phyloP scores from a whole-genome alignment of 2,888 invertebrate genomes.

The Andrena bucephala region DNA sequence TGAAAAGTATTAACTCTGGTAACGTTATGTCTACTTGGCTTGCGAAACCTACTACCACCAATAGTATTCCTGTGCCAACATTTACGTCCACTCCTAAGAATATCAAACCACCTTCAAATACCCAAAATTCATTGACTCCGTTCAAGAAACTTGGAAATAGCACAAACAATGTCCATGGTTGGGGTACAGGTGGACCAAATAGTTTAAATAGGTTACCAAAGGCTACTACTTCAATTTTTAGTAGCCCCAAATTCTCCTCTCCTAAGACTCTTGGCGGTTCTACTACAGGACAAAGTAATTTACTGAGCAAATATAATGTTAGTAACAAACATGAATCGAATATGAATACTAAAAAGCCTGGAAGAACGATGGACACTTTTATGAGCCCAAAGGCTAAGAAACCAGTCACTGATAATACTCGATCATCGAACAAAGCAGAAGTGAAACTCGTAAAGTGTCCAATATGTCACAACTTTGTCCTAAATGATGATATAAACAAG shows the following conservation, averaged over 20 bases:
- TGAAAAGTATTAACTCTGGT: conserved; percentile 11
- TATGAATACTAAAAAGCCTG: not conserved
- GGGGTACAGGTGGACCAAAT: conserved; percentile 1
- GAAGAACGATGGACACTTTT: not conserved
- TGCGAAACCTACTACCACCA: not conserved
- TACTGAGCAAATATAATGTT: conserved; percentile 73
- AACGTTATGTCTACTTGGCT: conserved; percentile 57
- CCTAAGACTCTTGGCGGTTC: conserved; percentile 78
- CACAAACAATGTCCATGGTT: conserved; percentile 26
- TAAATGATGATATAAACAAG: conserved; percentile 44
- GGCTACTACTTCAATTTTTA: conserved; percentile 19
- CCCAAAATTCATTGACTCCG: conserved; percentile 51
- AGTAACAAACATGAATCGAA: not conserved
- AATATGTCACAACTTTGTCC: conserved; percentile 46
- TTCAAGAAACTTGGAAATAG: conserved; percentile 66
- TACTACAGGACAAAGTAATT: conserved; percentile 76
- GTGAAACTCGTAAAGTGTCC: conserved; percentile 56
- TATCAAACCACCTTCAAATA: not conserved
- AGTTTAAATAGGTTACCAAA: conserved; percentile 8
- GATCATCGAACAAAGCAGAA: conserved; percentile 3
- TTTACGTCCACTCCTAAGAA: not conserved
- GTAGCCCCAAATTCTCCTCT: conserved; percentile 56
- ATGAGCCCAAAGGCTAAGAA: not conserved
- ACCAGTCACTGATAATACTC: not conserved
- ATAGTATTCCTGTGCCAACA: not conserved